phyloP scores from a whole-genome alignment of 2,113 vertebrate genomes.

The Grammomys surdaster region DNA sequence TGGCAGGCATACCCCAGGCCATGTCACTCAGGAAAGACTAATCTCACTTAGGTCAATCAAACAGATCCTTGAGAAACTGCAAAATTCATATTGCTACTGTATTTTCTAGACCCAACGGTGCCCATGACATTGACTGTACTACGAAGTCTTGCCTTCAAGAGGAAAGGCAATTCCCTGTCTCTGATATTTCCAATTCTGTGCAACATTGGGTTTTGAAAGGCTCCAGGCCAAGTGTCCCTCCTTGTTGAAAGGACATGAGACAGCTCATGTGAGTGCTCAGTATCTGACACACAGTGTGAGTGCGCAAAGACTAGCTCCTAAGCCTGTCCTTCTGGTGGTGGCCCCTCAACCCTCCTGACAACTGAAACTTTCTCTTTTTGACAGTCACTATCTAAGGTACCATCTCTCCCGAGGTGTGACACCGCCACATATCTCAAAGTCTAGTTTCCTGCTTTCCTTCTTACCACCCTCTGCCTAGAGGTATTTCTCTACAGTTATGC shows the following conservation, averaged over 20 bases:
- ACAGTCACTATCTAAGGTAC: neutral
- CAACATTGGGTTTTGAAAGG: neutral
- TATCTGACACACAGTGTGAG: neutral
- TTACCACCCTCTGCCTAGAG: neutral
- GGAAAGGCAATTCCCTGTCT: neutral
- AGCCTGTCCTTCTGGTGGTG: neutral
- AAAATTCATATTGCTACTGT: neutral
- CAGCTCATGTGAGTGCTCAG: fast-evolving
- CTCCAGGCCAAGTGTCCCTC: neutral
- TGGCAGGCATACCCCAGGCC: too few species aligned
- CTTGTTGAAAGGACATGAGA: neutral
- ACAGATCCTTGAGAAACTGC: neutral
- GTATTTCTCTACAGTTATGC: neutral
- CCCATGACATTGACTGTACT: neutral
- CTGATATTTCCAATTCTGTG: neutral
- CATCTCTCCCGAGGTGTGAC: neutral
- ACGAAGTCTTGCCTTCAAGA: neutral
- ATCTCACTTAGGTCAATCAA: neutral
- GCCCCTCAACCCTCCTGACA: neutral
- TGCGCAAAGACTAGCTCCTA: neutral
- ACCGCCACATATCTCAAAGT: neutral
- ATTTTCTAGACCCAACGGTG: neutral
- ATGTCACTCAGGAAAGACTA: neutral
- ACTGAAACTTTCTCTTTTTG: neutral
- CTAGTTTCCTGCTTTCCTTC: neutral